These are phyloP conservation scores for Sorex fumeus DNA, from an alignment of 2,113 vertebrate species.

Conservation along the genomic window DNA sequence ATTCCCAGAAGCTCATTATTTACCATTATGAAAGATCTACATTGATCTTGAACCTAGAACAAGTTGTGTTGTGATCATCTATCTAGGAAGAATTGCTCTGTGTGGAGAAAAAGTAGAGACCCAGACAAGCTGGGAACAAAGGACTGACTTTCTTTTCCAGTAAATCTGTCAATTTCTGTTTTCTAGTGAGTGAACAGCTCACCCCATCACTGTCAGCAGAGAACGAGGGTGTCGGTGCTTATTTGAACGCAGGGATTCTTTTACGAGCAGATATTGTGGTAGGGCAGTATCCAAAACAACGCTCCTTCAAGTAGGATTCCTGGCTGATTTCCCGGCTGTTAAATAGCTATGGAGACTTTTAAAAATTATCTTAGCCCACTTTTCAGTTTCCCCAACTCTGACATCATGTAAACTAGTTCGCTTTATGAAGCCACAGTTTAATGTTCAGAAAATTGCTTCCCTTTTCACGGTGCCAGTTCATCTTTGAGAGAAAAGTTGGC, in stretches of 20 bases:
- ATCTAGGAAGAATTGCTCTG: no score
- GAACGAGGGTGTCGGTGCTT: neutral
- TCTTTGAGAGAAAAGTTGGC: neutral
- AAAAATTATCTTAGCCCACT: neutral
- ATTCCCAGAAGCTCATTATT: neutral
- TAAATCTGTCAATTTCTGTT: no score
- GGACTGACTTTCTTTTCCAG: neutral
- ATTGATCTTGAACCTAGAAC: neutral
- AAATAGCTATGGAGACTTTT: neutral
- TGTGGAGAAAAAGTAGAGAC: neutral
- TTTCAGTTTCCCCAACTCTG: neutral
- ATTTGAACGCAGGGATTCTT: neutral
- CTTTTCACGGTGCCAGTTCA: neutral
- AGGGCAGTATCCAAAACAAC: neutral
- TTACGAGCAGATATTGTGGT: neutral
- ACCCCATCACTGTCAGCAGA: neutral
- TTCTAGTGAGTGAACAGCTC: no score
- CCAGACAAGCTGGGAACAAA: accelerated
- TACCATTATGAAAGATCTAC: neutral
- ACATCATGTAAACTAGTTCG: neutral
- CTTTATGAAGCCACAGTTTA: neutral
- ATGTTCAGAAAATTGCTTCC: neutral
- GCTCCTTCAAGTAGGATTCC: neutral
- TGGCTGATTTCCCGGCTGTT: slow-evolving; percentile 3
- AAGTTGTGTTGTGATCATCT: no score